phyloP scores from a whole-genome alignment of 2,888 invertebrate species.

The Nemotelus pantherinus region DNA sequence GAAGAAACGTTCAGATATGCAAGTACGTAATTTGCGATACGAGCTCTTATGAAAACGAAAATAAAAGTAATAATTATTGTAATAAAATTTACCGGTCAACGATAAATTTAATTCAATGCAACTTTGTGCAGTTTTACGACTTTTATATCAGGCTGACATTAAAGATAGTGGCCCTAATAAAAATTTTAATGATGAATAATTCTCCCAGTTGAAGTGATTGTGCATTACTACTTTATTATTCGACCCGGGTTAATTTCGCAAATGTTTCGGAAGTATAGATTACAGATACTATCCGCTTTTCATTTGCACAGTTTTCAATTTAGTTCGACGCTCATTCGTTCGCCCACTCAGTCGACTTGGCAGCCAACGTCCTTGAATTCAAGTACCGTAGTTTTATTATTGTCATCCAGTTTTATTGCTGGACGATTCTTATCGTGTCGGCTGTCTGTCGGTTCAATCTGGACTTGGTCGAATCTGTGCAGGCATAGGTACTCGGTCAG shows the following conservation, averaged over 20 bases:
- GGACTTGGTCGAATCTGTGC: neutral
- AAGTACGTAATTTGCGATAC: neutral
- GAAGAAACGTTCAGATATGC: neutral
- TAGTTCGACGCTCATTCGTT: neutral
- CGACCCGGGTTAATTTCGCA: slow-evolving; percentile 13
- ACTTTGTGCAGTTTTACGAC: slow-evolving; percentile 42
- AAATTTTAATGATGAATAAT: slow-evolving; percentile 41
- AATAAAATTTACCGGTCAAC: slow-evolving; percentile 44
- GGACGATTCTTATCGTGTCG: slow-evolving; percentile 7
- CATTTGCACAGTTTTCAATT: slow-evolving; percentile 10
- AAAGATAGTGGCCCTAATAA: slow-evolving; percentile 44
- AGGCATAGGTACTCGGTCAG: neutral
- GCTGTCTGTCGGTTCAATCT: neutral
- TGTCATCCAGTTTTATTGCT: slow-evolving; percentile 24
- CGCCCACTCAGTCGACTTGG: neutral
- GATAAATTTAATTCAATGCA: slow-evolving; percentile 43
- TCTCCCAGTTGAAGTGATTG: slow-evolving; percentile 17
- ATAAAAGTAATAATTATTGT: slow-evolving; percentile 29
- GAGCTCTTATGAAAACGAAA: slow-evolving; percentile 13
- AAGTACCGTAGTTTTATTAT: slow-evolving; percentile 17
- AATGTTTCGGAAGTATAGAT: slow-evolving; percentile 1
- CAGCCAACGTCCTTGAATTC: slow-evolving; percentile 8
- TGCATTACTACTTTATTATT: slow-evolving; percentile 28
- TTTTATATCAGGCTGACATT: slow-evolving; percentile 40
- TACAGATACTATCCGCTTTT: neutral